Percentiles rank a stretch among this genome's conserved stretches.
These are phyloP conservation scores for Drosophila repleta DNA, from an alignment of 1,140 invertebrate species.

Conservation along the genomic window DNA sequence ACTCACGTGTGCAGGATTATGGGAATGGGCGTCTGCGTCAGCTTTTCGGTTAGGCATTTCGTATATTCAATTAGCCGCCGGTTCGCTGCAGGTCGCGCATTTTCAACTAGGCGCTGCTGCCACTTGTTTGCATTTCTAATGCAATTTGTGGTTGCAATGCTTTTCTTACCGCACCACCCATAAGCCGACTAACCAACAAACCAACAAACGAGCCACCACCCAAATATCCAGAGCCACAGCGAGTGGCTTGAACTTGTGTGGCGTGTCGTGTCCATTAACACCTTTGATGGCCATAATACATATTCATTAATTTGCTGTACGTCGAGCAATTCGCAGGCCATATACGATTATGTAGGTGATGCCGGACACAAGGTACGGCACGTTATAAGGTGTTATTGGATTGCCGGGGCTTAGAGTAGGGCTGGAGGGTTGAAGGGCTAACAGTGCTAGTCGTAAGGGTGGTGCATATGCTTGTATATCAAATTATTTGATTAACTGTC, in stretches of 20 bases:
- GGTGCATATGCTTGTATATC: slow-evolving; percentile 9
- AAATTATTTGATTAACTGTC: slow-evolving; percentile 25
- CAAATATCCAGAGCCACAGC: background rate
- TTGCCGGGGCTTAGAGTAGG: background rate
- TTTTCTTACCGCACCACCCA: slow-evolving; percentile 47
- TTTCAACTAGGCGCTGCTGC: slow-evolving; percentile 24
- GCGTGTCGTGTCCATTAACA: slow-evolving; percentile 81
- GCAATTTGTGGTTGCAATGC: slow-evolving; percentile 76
- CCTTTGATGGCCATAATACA: slow-evolving; percentile 79
- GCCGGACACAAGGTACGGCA: slow-evolving; percentile 1
- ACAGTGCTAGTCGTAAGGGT: background rate
- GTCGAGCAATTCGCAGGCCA: slow-evolving; percentile 38
- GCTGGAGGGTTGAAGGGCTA: background rate
- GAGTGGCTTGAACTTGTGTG: slow-evolving; percentile 61
- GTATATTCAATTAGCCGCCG: slow-evolving; percentile 74
- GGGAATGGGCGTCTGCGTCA: slow-evolving; percentile 4
- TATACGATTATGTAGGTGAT: slow-evolving; percentile 5
- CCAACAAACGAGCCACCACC: background rate
- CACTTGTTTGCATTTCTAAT: slow-evolving; percentile 82
- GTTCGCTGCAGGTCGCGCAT: slow-evolving; percentile 49
- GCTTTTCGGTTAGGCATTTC: slow-evolving; percentile 57
- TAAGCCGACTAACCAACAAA: background rate
- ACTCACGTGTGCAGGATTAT: background rate
- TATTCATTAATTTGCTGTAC: slow-evolving; percentile 73
- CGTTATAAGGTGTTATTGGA: background rate